Base-by-base conservation (phyloP, 2,888 invertebrate genomes). In the Luffia ferchaultella region DNA sequence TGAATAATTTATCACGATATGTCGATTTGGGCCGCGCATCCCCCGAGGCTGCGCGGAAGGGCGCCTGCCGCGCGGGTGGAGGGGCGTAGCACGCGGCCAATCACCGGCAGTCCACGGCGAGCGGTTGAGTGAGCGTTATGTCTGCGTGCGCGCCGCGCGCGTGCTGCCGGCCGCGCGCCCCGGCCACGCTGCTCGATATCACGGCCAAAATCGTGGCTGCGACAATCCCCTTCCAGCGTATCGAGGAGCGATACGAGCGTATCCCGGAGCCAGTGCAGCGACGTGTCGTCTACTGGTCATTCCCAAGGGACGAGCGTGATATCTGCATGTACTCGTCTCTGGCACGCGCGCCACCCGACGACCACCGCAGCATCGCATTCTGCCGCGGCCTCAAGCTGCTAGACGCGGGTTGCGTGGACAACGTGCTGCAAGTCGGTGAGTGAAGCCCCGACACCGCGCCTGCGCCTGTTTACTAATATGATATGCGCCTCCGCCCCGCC, bases 291-390 rank as follows among this genome's bases (percentile, higher is more conserved):
- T 94, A 89, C 85, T 94, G 93, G 93, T 93, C 93, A 58, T 94
- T 94, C 83, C 95, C 94, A 60, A 85, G 93, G 65, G 91, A 93
- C 71, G 94, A 94, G 77, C 86, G 91, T 68, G 93, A 93, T 83
- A 93, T 95, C 73, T 92, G 92, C 80, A 93, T 94, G 93, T 95
- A 95, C 84, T 93, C 93, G 62, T 93, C 93, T 61, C 86, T 93
- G 78, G 83, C 83, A 67, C 76, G 85, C 55, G 84, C 84, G 71
- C 83, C 85, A 57, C 82, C 85, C 60, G 86, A 87, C 68, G 93
- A 93, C 82, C 89, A 89, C 73, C 90, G 91, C 77, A 93, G 90
- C 85, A 86, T 93, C 68, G 92, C 93, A 67, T 94, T 93, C 85
- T 91, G 93, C 85, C 91, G 92, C 74, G 94, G 94, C 75, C 88